A percentile compares a stretch with the other conserved stretches of the same genome.
phyloP scores from a whole-genome alignment of 2,888 invertebrate genomes.

The Pemphredon lugubris region DNA sequence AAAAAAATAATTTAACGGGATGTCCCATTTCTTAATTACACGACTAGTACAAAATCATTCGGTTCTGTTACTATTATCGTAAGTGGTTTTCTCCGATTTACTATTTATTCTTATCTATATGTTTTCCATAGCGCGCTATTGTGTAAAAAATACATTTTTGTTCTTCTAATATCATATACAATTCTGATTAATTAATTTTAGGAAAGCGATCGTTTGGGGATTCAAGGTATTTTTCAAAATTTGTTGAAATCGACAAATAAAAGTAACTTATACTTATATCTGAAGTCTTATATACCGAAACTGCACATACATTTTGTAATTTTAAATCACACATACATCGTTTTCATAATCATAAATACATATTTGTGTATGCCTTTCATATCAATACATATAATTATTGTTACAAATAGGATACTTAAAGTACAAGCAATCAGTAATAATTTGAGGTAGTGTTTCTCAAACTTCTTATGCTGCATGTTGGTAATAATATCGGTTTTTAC shows the following conservation, averaged over 20 bases:
- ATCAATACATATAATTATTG: not conserved
- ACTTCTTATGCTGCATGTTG: too few relatives aligned
- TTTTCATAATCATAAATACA: slow-evolving; percentile 2
- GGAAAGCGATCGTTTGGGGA: not conserved
- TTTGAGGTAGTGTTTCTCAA: slow-evolving; percentile 9
- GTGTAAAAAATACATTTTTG: slow-evolving; percentile 19
- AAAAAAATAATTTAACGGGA: too few relatives aligned
- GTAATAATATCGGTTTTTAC: too few relatives aligned
- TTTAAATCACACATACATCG: not conserved
- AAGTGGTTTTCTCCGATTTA: not conserved
- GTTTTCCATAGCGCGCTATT: not conserved
- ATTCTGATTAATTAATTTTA: slow-evolving; percentile 1
- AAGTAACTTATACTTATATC: not conserved
- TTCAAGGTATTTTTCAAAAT: not conserved
- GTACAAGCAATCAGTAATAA: slow-evolving; percentile 2
- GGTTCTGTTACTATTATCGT: not conserved
- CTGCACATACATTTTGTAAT: not conserved
- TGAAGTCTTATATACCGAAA: not conserved
- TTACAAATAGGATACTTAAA: not conserved
- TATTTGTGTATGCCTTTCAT: not conserved
- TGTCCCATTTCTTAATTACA: not conserved
- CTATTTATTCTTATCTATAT: not conserved
- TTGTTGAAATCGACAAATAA: not conserved
- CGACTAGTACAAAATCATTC: not conserved
- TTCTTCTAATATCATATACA: slow-evolving; percentile 4